A percentile compares a stretch with the other conserved stretches of the same genome.
phyloP scores from a whole-genome alignment of 2,888 invertebrate genomes.

The Trissoscelio sp. region DNA sequence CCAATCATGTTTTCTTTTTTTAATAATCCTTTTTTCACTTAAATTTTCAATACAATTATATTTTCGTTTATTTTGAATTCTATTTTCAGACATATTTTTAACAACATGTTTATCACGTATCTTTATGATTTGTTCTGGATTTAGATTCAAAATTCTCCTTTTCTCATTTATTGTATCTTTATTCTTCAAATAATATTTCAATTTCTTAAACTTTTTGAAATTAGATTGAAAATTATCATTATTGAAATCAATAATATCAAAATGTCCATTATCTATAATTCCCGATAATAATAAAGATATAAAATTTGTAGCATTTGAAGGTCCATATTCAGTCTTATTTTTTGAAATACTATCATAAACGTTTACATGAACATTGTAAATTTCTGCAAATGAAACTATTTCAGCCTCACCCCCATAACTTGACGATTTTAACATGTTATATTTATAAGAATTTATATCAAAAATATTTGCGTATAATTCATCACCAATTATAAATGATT shows the following conservation, averaged over 20 bases:
- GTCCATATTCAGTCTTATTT: neutral
- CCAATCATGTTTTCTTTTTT: neutral
- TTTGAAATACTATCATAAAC: neutral
- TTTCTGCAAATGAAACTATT: conserved; percentile 5
- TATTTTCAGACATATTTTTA: neutral
- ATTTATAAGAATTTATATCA: neutral
- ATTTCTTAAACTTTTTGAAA: conserved; percentile 7
- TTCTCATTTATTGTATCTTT: conserved; percentile 4
- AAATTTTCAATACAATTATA: neutral
- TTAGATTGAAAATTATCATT: neutral
- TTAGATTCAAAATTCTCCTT: neutral
- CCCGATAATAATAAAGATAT: conserved; percentile 11
- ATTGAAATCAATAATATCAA: conserved; percentile 14
- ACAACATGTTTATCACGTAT: neutral
- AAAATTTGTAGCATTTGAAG: neutral
- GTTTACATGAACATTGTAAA: conserved; percentile 10
- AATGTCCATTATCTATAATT: conserved; percentile 15
- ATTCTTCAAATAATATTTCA: neutral
- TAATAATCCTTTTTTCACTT: neutral
- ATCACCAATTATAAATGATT: conserved; percentile 1
- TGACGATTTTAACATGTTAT: neutral
- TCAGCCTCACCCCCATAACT: conserved; percentile 1
- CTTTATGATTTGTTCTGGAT: neutral
- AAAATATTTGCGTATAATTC: neutral
- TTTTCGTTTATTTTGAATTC: neutral